Percentiles rank a stretch among this genome's conserved stretches.
These are phyloP conservation scores for Pelecanus crispus DNA, from an alignment of 2,113 vertebrate genomes.

Conservation along the genomic window DNA sequence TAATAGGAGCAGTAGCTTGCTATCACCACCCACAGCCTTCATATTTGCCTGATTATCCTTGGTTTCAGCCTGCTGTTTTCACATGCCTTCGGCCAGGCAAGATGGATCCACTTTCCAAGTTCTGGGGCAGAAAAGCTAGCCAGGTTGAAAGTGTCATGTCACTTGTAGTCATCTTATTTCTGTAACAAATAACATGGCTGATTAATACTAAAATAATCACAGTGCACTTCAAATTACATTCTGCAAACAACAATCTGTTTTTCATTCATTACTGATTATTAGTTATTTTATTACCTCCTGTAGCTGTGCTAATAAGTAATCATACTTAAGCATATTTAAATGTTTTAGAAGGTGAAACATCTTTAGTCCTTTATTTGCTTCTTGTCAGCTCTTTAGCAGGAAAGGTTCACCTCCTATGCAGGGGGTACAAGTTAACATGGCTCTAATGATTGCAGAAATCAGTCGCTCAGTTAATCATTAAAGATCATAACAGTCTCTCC, in stretches of 20 bases:
- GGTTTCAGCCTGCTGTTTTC: background rate
- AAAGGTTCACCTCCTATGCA: background rate
- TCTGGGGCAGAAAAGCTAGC: background rate
- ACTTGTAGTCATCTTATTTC: background rate
- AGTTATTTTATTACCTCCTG: constrained; percentile 38
- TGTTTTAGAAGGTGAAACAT: background rate
- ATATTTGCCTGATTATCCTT: background rate
- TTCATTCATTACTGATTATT: background rate
- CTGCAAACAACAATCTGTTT: background rate
- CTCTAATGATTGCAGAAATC: background rate
- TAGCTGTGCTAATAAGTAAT: constrained; percentile 1
- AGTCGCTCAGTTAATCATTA: background rate
- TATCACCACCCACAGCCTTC: background rate
- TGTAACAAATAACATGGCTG: background rate
- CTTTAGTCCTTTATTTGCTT: background rate
- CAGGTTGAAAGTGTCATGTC: background rate
- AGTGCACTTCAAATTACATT: background rate
- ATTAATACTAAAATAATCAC: background rate
- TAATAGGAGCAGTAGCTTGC: background rate
- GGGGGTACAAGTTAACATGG: background rate
- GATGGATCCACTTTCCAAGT: background rate
- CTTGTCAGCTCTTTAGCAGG: background rate
- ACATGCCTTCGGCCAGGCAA: background rate
- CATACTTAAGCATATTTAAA: background rate
- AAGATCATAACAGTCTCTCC: background rate